phyloP scores from a whole-genome alignment of 2,888 invertebrate genomes.

The Brachycybe producta region DNA sequence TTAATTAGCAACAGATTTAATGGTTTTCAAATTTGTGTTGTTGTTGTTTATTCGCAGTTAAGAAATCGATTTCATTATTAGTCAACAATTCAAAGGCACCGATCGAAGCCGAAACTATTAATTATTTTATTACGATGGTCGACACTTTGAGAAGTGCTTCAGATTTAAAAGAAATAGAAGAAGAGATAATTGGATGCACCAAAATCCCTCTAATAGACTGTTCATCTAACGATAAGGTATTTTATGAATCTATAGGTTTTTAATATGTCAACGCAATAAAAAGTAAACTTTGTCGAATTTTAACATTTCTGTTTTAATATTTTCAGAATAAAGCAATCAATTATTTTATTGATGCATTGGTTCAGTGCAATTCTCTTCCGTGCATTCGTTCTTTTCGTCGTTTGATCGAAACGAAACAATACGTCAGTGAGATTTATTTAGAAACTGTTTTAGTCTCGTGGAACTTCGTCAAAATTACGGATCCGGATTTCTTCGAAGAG shows the following conservation, averaged over 20 bases:
- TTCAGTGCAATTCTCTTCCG: slow-evolving; percentile 1
- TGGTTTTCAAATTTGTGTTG: no score
- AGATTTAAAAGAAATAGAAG: not conserved
- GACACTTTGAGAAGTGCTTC: not conserved
- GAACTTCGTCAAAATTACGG: not conserved
- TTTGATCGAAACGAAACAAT: not conserved
- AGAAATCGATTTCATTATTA: no score
- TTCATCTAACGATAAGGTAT: no score
- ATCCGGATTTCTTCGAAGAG: not conserved
- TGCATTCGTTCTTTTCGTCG: slow-evolving; percentile 4
- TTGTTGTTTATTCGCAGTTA: no score
- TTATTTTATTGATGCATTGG: slow-evolving; percentile 9
- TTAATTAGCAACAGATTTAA: no score
- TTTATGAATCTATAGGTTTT: no score
- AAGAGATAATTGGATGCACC: not conserved
- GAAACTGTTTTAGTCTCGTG: not conserved
- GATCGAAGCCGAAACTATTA: not conserved
- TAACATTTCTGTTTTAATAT: no score
- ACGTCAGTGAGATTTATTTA: not conserved
- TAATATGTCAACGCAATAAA: no score
- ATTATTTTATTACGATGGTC: not conserved
- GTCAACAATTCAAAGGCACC: not conserved
- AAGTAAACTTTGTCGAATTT: no score
- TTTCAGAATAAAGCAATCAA: no score
- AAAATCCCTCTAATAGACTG: not conserved